Conservation (phyloP, 2,888 invertebrate species). For the Phlogophora meticulosa region DNA sequence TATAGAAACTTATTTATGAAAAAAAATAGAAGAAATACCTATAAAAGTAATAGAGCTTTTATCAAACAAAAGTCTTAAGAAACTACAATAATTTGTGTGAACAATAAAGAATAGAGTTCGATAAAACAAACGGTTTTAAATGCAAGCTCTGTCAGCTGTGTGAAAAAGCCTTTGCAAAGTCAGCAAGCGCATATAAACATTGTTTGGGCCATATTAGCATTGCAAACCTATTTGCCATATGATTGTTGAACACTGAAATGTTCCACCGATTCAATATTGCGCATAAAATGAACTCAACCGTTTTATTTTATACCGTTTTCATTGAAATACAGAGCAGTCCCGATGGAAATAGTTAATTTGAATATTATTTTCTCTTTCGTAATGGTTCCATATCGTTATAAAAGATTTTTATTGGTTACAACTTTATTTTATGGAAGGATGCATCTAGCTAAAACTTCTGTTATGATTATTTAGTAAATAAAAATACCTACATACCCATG, state of each 20-base stretch:
- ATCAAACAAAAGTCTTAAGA: too few species aligned
- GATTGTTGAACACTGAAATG: constrained; percentile 44
- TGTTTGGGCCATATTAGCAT: constrained; percentile 48
- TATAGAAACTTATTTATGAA: too few species aligned
- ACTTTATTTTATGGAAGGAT: neutral
- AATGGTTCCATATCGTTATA: constrained; percentile 8
- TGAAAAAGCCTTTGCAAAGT: constrained; percentile 29
- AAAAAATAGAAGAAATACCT: too few species aligned
- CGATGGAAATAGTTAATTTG: constrained; percentile 41
- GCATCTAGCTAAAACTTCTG: too few species aligned
- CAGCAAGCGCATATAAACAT: constrained; percentile 28
- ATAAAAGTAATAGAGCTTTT: too few species aligned
- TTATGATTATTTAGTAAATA: too few species aligned
- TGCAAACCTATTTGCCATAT: constrained; percentile 52
- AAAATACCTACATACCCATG: too few species aligned
- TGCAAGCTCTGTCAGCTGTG: constrained; percentile 10
- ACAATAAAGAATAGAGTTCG: neutral
- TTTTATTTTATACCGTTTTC: constrained; percentile 41
- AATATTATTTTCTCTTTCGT: constrained; percentile 28
- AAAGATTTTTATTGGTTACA: constrained; percentile 11
- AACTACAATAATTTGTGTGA: neutral
- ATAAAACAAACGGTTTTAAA: constrained; percentile 13
- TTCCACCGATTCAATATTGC: constrained; percentile 42
- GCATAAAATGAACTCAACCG: constrained; percentile 36
- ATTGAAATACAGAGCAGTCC: constrained; percentile 42